Evolutionary conservation across 2,797 vertebrate genomes (phyloP), one percentile per base, ranked within the genome.

Genomic region (Hipposideros larvatus): DNA sequence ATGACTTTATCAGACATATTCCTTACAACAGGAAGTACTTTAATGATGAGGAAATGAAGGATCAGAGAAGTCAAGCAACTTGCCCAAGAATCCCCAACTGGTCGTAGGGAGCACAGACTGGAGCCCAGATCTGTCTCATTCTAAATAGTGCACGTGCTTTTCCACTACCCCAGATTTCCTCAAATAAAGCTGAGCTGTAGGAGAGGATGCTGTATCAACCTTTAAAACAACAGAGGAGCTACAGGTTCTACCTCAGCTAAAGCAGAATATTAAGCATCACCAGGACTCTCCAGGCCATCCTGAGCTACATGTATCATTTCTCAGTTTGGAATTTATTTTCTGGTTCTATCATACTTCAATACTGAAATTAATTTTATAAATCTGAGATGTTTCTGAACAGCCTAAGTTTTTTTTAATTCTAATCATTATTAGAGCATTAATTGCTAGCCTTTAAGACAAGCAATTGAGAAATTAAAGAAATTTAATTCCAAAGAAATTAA

Each of bases 351-450:
- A 89, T n/a, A 83, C 16, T 26, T 96, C 53, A 88, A 55, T 51
- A 51, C 15, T 75, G 91, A 93, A 87, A 63, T 57, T 75, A 92
- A 71, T 65, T 95, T 86, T 95, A 78, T 57, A 78, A 96, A 91
- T 65, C 26, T 82, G 87, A 84, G 48, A 87, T 57, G 19, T 51
- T 75, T 88, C 53, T 90, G 57, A 86, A 94, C 94, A 94, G 71
- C 79, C 10, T 48, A 86, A 57, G 37, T 26, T 75, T 68, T 26
- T 75, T 93, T 92, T 68, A 75, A 74, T 90, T 94, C 9, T 63
- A 63, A 73, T 63, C 6, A 55, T 73, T 51, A 53, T 34, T 22
- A 92, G 66, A 75, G 4, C 34, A 84, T 59, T 68, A 65, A 87
- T 92, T 94, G 9, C 57, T 96, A 75, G 51, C 9, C 46, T 86